Percentiles rank a stretch among this genome's conserved stretches.
Conservation (phyloP, 1,140 invertebrate genomes). For the Planococcus citri region DNA sequence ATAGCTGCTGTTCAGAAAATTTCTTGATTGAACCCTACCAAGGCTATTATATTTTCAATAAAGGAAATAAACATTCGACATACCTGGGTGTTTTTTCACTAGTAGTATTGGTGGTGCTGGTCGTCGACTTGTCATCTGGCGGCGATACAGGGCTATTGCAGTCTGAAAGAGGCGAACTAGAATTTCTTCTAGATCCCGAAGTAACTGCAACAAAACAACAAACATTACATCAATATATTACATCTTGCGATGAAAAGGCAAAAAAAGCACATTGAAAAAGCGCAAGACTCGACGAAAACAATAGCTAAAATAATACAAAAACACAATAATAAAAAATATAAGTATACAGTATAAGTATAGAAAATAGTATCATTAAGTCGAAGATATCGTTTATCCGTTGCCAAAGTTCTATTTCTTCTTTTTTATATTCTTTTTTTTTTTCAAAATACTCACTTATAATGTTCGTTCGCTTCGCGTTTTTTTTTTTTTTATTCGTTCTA, state of each 20-base stretch:
- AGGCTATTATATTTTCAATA: no score
- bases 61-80: neutral
- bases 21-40: no score
- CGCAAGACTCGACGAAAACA: neutral
- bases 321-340: neutral
- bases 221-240: neutral
- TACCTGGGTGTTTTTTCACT: conserved; percentile 5
- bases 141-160: neutral
- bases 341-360: neutral
- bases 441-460: no score
- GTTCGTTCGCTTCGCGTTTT: no score
- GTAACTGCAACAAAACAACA: conserved; percentile 4
- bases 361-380: no score
- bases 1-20: no score
- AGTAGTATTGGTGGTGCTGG: neutral
- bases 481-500: neutral
- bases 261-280: neutral
- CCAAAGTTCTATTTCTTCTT: neutral
- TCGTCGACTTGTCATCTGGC: neutral
- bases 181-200: conserved; percentile 13
- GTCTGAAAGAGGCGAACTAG: conserved; percentile 11
- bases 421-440: neutral
- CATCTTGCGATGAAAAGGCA: no score
- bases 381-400: neutral
- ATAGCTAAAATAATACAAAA: neutral